These are phyloP conservation scores for Gryllus bimaculatus DNA, from an alignment of 1,140 invertebrate genomes.

Conservation along the genomic window DNA sequence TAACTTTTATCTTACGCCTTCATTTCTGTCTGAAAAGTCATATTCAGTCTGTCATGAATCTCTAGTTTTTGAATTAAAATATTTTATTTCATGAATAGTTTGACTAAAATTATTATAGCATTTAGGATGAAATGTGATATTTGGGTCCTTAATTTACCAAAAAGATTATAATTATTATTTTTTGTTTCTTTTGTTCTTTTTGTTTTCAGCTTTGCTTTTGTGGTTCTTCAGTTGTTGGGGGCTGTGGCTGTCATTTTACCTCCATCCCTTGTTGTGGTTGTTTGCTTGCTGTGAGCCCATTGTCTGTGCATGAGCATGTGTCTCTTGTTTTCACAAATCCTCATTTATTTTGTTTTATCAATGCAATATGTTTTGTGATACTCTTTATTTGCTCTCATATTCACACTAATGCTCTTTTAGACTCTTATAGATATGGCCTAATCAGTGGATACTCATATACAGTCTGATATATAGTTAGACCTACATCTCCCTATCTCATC, in stretches of 20 bases:
- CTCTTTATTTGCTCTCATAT: conserved; percentile 1
- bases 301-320: neutral
- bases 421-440: neutral
- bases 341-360: neutral
- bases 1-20: neutral
- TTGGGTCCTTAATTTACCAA: neutral
- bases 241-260: neutral
- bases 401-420: conserved; percentile 4
- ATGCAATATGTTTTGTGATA: neutral
- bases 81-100: conserved; percentile 2
- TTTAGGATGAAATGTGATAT: conserved; percentile 1
- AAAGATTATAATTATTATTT: neutral
- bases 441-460: neutral
- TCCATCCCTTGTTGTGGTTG: neutral
- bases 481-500: neutral
- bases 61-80: neutral
- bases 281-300: neutral
- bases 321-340: neutral
- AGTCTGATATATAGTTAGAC: neutral
- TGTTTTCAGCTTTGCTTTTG: neutral
- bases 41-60: neutral
- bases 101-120: conserved; percentile 3
- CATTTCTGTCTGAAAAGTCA: neutral
- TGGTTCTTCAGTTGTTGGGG: neutral
- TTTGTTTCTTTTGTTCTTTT: neutral